These are phyloP conservation scores for Ataeniobius toweri DNA, from an alignment of 2,797 vertebrate genomes.

Conservation along the genomic window DNA sequence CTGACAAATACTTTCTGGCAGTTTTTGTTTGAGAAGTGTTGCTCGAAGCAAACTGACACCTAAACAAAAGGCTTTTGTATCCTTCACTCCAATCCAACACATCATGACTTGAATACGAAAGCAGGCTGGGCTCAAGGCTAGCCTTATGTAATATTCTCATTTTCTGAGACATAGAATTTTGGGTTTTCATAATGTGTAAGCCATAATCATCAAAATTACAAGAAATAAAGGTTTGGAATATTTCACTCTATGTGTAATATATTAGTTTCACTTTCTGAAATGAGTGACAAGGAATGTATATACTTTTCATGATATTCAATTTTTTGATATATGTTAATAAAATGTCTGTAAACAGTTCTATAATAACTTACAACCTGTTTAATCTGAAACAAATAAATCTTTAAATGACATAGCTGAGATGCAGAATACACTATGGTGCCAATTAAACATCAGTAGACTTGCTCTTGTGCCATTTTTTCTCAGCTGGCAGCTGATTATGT, in stretches of 20 bases:
- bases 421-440: background rate
- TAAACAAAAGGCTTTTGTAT: conserved; percentile 50
- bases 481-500: background rate
- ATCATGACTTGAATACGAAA: conserved; percentile 91
- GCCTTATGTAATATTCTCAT: too few species aligned
- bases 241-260: too few species aligned
- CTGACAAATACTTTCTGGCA: conserved; percentile 5
- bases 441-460: conserved; percentile 1
- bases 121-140: conserved; percentile 94
- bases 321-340: background rate
- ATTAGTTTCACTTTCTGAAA: too few species aligned
- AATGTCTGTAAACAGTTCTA: background rate
- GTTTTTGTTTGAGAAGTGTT: conserved; percentile 31
- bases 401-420: background rate
- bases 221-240: too few species aligned
- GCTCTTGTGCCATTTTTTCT: background rate
- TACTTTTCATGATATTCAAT: too few species aligned
- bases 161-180: too few species aligned
- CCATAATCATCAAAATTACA: too few species aligned
- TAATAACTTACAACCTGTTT: background rate
- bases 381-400: background rate
- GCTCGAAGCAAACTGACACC: conserved; percentile 48
- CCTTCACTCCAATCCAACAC: conserved; percentile 83
- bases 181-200: too few species aligned
- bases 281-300: too few species aligned